A percentile compares a stretch with the other conserved stretches of the same genome.
These are phyloP conservation scores for Lacanobia wlatinum DNA, from an alignment of 2,888 invertebrate genomes.

Conservation along the genomic window DNA sequence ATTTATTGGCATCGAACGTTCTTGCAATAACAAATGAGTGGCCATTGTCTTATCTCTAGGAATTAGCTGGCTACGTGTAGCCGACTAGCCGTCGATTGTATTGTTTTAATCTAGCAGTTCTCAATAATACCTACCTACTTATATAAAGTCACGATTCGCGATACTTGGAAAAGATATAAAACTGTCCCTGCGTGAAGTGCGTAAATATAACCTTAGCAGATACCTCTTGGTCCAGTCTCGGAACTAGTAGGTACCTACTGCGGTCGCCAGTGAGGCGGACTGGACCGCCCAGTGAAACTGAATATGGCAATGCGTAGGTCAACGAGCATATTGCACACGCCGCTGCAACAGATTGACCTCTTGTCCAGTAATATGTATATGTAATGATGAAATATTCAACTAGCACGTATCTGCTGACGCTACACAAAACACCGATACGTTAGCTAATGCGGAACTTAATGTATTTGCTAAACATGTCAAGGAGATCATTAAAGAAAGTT, in stretches of 20 bases:
- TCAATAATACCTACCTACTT: constrained; percentile 34
- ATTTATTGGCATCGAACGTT: constrained; percentile 76
- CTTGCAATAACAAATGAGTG: constrained; percentile 77
- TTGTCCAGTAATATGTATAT: constrained; percentile 61
- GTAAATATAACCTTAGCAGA: constrained; percentile 3
- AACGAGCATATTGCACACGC: constrained; percentile 68
- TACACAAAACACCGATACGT: constrained; percentile 26
- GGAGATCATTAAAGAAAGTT: constrained; percentile 49
- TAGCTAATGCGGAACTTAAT: constrained; percentile 29
- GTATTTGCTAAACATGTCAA: constrained; percentile 33
- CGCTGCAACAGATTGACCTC: constrained; percentile 65
- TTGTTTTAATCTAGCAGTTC: constrained; percentile 63
- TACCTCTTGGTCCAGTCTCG: constrained; percentile 22
- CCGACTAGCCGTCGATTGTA: constrained; percentile 65
- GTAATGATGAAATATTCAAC: constrained; percentile 49
- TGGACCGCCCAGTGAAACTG: constrained; percentile 66
- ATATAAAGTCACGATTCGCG: constrained; percentile 46
- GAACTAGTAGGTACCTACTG: constrained; percentile 11
- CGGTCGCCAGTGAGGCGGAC: constrained; percentile 39
- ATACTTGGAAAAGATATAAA: constrained; percentile 50
- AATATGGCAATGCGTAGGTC: constrained; percentile 74
- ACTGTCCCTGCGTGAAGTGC: constrained; percentile 12
- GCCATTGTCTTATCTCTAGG: constrained; percentile 82
- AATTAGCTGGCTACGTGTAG: constrained; percentile 71
- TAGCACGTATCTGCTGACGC: constrained; percentile 43